Percentiles rank a stretch among this genome's conserved stretches.
Evolutionary conservation across 2,797 vertebrate species (phyloP).

Genomic region (Ispidina lecontei): DNA sequence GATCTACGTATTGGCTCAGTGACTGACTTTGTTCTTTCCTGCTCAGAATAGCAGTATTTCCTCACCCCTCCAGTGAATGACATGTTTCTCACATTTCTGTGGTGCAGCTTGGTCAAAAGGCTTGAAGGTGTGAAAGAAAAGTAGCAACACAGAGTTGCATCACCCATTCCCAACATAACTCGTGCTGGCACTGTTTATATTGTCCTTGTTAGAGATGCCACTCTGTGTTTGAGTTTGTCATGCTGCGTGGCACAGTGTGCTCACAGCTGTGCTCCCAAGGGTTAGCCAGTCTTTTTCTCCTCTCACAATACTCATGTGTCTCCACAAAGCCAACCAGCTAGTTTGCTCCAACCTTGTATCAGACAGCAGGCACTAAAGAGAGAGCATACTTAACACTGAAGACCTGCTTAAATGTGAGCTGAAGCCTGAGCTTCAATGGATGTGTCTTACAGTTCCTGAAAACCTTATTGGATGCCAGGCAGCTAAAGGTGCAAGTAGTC

Average conservation of each 20-base stretch:
- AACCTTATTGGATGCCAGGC: background rate
- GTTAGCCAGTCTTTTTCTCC: background rate
- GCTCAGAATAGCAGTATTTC: constrained; percentile 46
- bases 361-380: background rate
- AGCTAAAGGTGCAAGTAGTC: background rate
- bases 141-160: constrained; percentile 11
- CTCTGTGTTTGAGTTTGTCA: background rate
- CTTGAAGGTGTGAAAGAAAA: constrained; percentile 39
- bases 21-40: constrained; percentile 43
- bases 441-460: background rate
- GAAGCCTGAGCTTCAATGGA: background rate
- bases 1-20: constrained; percentile 1
- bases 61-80: constrained; percentile 31
- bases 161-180: constrained; percentile 26
- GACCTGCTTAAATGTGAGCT: background rate
- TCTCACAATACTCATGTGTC: background rate
- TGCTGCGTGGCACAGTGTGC: background rate
- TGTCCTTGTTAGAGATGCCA: constrained; percentile 26
- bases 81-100: constrained; percentile 28
- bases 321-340: background rate
- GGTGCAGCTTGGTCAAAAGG: constrained; percentile 30
- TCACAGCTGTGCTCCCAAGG: background rate
- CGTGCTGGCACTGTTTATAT: background rate
- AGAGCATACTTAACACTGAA: background rate
- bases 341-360: background rate